Evolutionary conservation across 2,113 vertebrate species (phyloP), one percentile per base, ranked within the genome.

Genomic region (Bettongia penicillata): DNA sequence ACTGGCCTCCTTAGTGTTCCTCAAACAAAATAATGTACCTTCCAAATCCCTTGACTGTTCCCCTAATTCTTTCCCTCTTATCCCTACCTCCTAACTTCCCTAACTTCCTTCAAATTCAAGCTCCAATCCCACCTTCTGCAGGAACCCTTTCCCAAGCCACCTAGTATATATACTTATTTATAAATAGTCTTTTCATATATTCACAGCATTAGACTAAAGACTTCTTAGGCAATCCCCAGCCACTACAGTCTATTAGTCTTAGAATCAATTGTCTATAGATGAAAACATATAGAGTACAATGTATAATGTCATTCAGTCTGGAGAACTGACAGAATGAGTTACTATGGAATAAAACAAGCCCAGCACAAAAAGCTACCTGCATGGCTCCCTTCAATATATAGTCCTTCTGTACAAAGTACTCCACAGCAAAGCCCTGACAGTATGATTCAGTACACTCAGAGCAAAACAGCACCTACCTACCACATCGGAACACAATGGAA

Each of bases 231-330:
- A 94, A 95, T 55, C 98, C 55, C 96, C 96, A 90, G 97, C 94
- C 97, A 98, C 95, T 98, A 97, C 98, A 97, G 91, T 51, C 94
- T 97, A 31, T 0, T 52, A 0, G n/a, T 93, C 93, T 92, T 93
- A 51, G 92, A 95, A 95, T 94, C 57, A 52, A 92, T 51, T 90
- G 68, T 93, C 94, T 0, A 0, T 68, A 90, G 91, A 28, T n/a
- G 68, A 1, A 48, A 68, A 93, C 19, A n/a, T 37, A 28, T 12
- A 11, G 0, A 0, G 49, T n/a, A 5, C 84, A 93, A 51, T 0
- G 0, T 0, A 16, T 43, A 61, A 0, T 16, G 68, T 92, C 96
- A 77, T 51, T 31, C 47, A 51, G 49, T 51, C 28, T 49, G 50
- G 50, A n/a, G 43, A 92, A 89, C 28, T 14, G 0, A 90, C 47